Evolutionary conservation across 2,113 vertebrate species (phyloP), one percentile per base, ranked within the genome.

Genomic region (Callorhinus ursinus): DNA sequence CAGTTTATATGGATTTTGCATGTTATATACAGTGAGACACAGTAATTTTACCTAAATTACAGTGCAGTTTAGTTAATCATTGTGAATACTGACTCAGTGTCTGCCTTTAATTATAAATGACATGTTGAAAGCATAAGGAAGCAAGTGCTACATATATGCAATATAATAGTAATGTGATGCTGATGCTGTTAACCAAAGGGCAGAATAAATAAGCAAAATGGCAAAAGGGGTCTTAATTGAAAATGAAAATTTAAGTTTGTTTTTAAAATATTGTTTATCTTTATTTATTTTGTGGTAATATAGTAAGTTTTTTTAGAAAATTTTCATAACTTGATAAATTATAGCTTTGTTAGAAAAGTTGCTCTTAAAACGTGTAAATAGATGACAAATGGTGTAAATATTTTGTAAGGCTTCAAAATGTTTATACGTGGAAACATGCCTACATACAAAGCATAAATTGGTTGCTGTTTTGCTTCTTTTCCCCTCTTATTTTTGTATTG

Each of bases 201-300:
- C 98, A 98, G 96, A 98, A 93, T 97, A 98, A 98, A 98, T 97
- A 99, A 98, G 98, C 98, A 98, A 98, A 98, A 99, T 98, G 98
- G 98, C 98, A 99, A 99, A 99, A 98, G 96, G 98, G 98, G 98
- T 98, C 98, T 98, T 98, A 98, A 98, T 98, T 98, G 98, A 99
- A 98, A 98, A 98, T 98, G 97, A 98, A 98, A 99, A 97, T 88
- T 97, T 98, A 98, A 97, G 98, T 98, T 99, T 99, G 98, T 98
- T 98, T 98, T 99, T 97, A 99, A 98, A 98, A 98, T 98, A 98
- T 99, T 98, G 97, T 99, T 99, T 99, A 98, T 98, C 98, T 98
- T 99, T 99, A 99, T 99, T 99, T 99, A 99, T 99, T 99, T 98
- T 99, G 98, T 99, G 98, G 98, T 99, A 98, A 98, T 98, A 99